Evolutionary conservation across 2,888 invertebrate species (phyloP).

Genomic region (Ischnura elegans): DNA sequence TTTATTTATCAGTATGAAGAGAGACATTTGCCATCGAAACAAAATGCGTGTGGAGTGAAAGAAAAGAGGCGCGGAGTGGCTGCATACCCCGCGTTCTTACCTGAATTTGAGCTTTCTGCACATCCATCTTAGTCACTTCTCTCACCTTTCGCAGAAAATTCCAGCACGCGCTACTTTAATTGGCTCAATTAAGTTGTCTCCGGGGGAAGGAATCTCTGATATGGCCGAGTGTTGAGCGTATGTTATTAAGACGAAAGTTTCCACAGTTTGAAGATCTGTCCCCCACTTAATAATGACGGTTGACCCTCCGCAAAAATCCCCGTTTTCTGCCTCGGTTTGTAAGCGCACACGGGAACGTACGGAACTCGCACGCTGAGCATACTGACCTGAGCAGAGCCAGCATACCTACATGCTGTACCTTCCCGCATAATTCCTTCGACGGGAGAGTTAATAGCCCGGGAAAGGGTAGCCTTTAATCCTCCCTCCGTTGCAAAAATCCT

Average conservation of each 20-base stretch:
- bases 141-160: background rate
- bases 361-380: background rate
- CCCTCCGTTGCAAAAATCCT: background rate
- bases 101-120: background rate
- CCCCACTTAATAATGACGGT: background rate
- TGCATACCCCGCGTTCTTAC: background rate
- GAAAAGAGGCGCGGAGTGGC: no score
- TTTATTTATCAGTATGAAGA: no score
- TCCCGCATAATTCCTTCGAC: background rate
- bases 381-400: background rate
- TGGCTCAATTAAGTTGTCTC: slow-evolving; percentile 3
- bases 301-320: background rate
- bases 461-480: slow-evolving; percentile 53
- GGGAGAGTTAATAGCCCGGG: slow-evolving; percentile 44
- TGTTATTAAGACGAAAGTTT: background rate
- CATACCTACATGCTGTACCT: no score
- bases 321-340: background rate
- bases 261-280: background rate
- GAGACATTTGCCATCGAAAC: no score
- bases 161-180: background rate
- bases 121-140: background rate
- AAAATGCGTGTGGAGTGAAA: no score
- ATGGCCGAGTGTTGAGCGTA: background rate
- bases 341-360: background rate
- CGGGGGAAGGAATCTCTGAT: background rate